These are phyloP conservation scores for Tetranychus truncatus DNA, from an alignment of 2,888 invertebrate genomes.

Conservation along the genomic window DNA sequence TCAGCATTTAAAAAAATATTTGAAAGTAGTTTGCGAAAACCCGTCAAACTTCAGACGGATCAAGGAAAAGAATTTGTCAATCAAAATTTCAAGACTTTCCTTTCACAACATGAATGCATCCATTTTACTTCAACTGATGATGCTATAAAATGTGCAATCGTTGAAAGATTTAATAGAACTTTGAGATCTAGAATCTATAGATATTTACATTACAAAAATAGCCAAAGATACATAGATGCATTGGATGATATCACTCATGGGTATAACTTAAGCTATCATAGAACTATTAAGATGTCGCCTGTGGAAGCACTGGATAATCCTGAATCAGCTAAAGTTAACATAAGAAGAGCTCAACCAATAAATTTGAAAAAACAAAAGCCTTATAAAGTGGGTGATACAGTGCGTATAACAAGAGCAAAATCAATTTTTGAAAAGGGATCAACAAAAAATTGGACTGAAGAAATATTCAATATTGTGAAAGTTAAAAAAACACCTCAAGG, in stretches of 20 bases:
- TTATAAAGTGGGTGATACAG: neutral
- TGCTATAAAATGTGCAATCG: conserved; percentile 29
- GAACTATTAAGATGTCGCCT: neutral
- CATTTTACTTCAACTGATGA: conserved; percentile 26
- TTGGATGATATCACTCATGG: neutral
- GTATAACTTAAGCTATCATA: neutral
- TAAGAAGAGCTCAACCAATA: too few relatives aligned
- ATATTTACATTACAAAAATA: conserved; percentile 27
- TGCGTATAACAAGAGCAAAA: neutral
- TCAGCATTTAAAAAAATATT: neutral
- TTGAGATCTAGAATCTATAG: conserved; percentile 28
- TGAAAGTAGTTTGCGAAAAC: neutral
- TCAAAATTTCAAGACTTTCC: neutral
- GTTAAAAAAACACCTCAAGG: neutral
- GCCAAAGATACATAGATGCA: conserved; percentile 11
- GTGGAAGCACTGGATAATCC: neutral
- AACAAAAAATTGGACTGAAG: neutral
- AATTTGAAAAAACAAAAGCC: too few relatives aligned
- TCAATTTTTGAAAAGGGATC: neutral
- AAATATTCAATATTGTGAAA: neutral
- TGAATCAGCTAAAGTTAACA: neutral
- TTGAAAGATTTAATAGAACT: conserved; percentile 29
- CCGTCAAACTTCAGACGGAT: conserved; percentile 20
- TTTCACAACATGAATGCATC: conserved; percentile 5
- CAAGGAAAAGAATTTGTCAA: conserved; percentile 25